phyloP scores from a whole-genome alignment of 2,113 vertebrate genomes.

The Antechinus stuartii region DNA sequence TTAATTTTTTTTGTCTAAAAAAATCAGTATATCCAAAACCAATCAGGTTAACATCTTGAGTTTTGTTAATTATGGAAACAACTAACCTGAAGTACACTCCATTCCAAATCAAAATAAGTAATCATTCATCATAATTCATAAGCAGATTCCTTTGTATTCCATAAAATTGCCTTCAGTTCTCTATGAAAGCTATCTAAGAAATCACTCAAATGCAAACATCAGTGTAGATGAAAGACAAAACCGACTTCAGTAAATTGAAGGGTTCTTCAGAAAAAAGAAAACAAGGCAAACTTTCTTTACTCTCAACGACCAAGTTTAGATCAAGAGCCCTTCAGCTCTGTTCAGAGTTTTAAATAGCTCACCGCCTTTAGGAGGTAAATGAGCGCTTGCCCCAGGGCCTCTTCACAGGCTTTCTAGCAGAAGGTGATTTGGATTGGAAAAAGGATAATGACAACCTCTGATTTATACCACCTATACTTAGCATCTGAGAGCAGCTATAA shows the following conservation, averaged over 20 bases:
- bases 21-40: neutral
- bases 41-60: neutral
- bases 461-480: neutral
- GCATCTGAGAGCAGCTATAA: neutral
- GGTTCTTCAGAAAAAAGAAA: conserved; percentile 38
- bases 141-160: neutral
- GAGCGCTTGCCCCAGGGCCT: conserved; percentile 6
- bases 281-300: conserved; percentile 19
- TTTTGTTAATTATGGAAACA: neutral
- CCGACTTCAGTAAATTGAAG: conserved; percentile 9
- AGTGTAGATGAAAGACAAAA: conserved; percentile 28
- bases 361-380: conserved; percentile 62
- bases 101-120: neutral
- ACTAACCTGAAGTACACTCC: neutral
- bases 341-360: conserved; percentile 61
- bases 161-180: neutral
- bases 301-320: conserved; percentile 31
- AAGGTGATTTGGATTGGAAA: neutral
- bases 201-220: neutral
- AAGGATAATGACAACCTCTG: neutral
- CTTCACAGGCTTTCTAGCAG: neutral
- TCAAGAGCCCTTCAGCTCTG: conserved; percentile 56
- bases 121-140: neutral
- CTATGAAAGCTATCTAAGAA: neutral
- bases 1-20: neutral